These are phyloP conservation scores for Julus scandinavius DNA, from an alignment of 2,888 invertebrate genomes.

Conservation along the genomic window DNA sequence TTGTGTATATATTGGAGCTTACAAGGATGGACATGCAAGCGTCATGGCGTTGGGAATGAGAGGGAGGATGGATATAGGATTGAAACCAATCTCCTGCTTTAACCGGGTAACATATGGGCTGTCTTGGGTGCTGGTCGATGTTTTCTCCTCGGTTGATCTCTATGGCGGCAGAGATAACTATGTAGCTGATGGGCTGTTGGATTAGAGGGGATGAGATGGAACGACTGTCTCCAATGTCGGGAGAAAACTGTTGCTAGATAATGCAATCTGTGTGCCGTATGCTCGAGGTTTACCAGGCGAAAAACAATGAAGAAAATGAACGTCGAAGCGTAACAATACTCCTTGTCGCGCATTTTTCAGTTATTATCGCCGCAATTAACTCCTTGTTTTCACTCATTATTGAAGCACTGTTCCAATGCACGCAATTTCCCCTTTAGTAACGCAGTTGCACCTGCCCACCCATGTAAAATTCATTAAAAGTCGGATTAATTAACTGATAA, in stretches of 20 bases:
- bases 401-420: background rate
- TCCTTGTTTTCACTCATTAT: background rate
- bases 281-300: background rate
- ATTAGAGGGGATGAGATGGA: conserved; percentile 14
- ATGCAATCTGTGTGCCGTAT: background rate
- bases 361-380: background rate
- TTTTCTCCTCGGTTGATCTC: background rate
- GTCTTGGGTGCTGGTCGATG: conserved; percentile 36
- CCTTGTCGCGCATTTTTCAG: background rate
- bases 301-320: background rate
- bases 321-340: background rate
- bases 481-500: conserved; percentile 21
- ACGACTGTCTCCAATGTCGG: background rate
- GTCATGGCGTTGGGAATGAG: background rate
- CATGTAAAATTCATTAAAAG: conserved; percentile 11
- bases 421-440: conserved; percentile 8
- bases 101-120: background rate
- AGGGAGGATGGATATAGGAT: background rate
- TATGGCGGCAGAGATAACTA: conserved; percentile 37
- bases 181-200: conserved; percentile 25
- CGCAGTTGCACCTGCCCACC: background rate
- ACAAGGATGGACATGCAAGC: background rate
- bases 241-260: conserved; percentile 23
- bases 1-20: background rate
- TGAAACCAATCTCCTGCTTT: background rate